phyloP scores from a whole-genome alignment of 2,113 vertebrate species.

The Podarcis muralis region DNA sequence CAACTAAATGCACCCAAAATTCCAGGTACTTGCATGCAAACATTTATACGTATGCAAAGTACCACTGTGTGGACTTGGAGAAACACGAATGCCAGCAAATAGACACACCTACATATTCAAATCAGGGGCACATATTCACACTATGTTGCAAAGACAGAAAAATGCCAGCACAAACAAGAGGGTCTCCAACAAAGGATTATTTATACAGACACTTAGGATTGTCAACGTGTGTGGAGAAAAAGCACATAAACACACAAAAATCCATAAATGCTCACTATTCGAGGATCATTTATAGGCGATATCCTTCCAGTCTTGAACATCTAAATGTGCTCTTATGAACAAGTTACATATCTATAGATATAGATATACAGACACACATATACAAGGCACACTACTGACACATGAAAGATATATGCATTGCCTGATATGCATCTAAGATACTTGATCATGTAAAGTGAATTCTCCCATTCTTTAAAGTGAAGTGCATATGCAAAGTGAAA shows the following conservation, averaged over 20 bases:
- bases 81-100: not conserved
- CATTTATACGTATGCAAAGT: not conserved
- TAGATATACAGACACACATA: not conserved
- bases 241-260: constrained; percentile 37
- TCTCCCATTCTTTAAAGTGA: not conserved
- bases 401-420: constrained; percentile 15
- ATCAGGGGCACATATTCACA: not conserved
- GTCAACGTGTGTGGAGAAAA: not conserved
- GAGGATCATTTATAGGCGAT: not conserved
- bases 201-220: not conserved
- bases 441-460: not conserved
- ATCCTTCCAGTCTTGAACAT: not conserved
- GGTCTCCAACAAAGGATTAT: not conserved
- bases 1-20: not conserved
- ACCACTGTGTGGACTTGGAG: not conserved
- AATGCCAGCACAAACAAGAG: not conserved
- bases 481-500: constrained; percentile 27
- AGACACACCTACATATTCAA: not conserved
- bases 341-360: not conserved
- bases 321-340: constrained; percentile 23
- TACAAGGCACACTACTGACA: not conserved
- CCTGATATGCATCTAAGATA: not conserved
- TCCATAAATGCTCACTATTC: not conserved
- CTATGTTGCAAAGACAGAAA: not conserved
- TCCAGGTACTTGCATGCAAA: not conserved